Base-by-base conservation (phyloP, 2,797 vertebrate genomes). In the Hyperoplus lanceolatus region DNA sequence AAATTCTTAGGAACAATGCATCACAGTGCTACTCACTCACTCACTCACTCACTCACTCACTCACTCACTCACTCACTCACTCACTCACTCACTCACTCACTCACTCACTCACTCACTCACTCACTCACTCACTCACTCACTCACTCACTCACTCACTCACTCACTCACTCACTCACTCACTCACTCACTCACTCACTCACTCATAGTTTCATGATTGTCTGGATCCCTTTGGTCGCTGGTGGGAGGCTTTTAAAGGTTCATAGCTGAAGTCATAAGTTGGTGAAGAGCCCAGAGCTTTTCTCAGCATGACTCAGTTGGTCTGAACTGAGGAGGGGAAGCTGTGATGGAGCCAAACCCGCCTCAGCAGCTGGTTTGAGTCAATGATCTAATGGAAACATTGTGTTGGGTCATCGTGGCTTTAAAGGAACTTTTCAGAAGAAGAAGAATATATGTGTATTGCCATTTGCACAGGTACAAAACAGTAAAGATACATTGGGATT, bases 251-350 rank as follows among this genome's bases (percentile, higher is more conserved):
- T 43, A 29, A 29, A 29, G 3, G 3, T 73, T 54, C 1, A 78
- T 41, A 53, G 75, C 36, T 89, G 78, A 85, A 69, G 77, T 89
- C 85, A 86, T 80, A 49, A 5, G 49, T 79, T 79, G 75, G 80
- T 79, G 56, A 64, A 46, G 67, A 62, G 83, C 87, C 84, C 66
- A 0, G 7, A 86, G 81, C 60, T 79, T 74, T 65, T 85, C 79
- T 76, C 83, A 70, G 73, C 73, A 45, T 81, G 86, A 84, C 82
- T 89, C 62, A 16, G 39, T 84, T 5, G 29, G 64, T 80, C n/a
- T 73, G 21, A 57, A 29, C 51, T 36, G 74, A 73, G 68, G 73
- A 6, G 49, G 8, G 48, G 13, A 49, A 13, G 4, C 29, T n/a
- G n/a, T 57, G 49, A 59, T 43, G 6, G 48, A 10, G 79, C 63